Evolutionary conservation across 2,797 vertebrate species (phyloP), one percentile per base, ranked within the genome.

Genomic region (Onychomys leucogaster): DNA sequence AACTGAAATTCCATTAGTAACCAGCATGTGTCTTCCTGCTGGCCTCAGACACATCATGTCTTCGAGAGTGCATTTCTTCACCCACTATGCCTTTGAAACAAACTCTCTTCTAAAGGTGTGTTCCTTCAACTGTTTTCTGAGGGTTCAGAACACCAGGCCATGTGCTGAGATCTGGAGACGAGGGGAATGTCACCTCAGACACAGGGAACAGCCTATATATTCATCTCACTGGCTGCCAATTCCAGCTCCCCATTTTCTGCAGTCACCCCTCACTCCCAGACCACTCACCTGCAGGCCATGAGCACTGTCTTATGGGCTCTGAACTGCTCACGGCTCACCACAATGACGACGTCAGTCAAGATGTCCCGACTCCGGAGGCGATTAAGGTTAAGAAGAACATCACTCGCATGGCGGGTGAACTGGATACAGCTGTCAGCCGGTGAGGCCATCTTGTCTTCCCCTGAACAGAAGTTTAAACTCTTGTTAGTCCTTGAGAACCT

Each of bases 371-470:
- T 99, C 17, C 99, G 99, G 90, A 99, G 99, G 78, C 99, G 99
- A 93, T 99, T 99, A 96, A 99, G 99, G 96, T 99, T 99, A 97
- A 99, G 99, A 92, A 99, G 99, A 61, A 99, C 99, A 10, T 99
- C 99, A n/a, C 99, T 99, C 0, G 99, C 99, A 0, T 99, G 99
- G 96, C 99, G 99, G 6, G 99, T 99, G 98, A 99, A 99, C 97
- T 99, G 99, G 98, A 99, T 99, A 98, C 99, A 99, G 99, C 99
- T 99, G 99, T 99, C 99, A 97, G 99, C 99, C 46, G 99, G 99
- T 0, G 99, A 99, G 98, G 99, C 99, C 99, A 99, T 99, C 98
- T 99, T 97, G 98, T 99, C 98, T 97, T 99, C 98, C 98, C 99
- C 98, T 98, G 83, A 95, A 96, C 81, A 95, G 41, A 8, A 5